Conservation (phyloP, 2,797 vertebrate genomes). For the Danionella dracula region DNA sequence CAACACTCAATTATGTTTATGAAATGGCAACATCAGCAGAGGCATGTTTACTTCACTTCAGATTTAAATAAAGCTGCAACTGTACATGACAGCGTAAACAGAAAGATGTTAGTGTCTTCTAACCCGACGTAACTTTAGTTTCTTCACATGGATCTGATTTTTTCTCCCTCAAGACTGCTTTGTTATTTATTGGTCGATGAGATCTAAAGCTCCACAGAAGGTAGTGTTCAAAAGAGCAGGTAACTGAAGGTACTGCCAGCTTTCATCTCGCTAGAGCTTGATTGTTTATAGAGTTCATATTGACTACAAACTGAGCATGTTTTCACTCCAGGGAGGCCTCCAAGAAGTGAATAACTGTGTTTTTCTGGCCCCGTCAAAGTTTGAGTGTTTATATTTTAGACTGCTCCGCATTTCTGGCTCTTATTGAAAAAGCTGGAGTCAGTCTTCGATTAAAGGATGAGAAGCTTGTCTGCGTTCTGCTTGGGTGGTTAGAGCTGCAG, state of each 20-base stretch:
- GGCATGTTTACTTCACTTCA: slow-evolving; percentile 57
- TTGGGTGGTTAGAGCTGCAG: slow-evolving; percentile 65
- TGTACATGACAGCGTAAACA: slow-evolving; percentile 11
- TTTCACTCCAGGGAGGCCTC: not conserved
- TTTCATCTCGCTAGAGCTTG: slow-evolving; percentile 24
- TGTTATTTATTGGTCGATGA: slow-evolving; percentile 31
- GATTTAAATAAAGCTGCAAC: slow-evolving; percentile 47
- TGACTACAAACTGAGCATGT: slow-evolving; percentile 26
- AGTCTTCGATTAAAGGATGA: slow-evolving; percentile 66
- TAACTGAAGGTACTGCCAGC: not conserved
- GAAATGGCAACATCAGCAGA: slow-evolving; percentile 39
- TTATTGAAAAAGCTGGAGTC: slow-evolving; percentile 63
- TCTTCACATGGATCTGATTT: not conserved
- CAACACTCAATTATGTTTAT: slow-evolving; percentile 46
- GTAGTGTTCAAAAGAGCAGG: not conserved
- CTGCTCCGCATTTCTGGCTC: slow-evolving; percentile 51
- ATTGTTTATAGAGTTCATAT: slow-evolving; percentile 17
- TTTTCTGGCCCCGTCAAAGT: not conserved
- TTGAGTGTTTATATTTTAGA: slow-evolving; percentile 49
- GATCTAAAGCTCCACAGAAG: slow-evolving; percentile 7
- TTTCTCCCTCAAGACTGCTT: not conserved
- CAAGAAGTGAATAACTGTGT: not conserved
- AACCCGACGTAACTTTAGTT: not conserved
- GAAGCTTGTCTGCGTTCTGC: slow-evolving; percentile 54
- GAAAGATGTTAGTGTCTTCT: not conserved